A percentile compares a stretch with the other conserved stretches of the same genome.
Conservation (phyloP, 2,113 vertebrate species). For the Ctenomys sociabilis region DNA sequence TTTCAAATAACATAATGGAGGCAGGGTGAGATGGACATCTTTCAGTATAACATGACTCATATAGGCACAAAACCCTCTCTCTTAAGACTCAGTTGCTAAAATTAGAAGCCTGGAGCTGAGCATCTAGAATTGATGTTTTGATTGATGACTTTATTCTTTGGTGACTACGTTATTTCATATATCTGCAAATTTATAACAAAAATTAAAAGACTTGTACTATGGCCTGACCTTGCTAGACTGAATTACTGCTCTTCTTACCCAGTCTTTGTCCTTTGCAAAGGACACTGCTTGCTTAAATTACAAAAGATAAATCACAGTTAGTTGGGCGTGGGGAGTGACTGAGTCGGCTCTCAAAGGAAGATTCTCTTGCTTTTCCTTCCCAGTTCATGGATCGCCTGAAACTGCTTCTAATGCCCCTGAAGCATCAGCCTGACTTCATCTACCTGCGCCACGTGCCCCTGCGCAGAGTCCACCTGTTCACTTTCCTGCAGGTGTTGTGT, state of each 20-base stretch:
- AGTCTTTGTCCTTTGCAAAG: background rate
- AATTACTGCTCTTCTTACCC: background rate
- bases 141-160: background rate
- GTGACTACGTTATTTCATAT: background rate
- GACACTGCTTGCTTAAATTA: background rate
- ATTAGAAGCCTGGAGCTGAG: background rate
- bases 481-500: conserved; percentile 96
- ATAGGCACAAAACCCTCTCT: background rate
- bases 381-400: conserved; percentile 99
- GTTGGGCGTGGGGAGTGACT: background rate
- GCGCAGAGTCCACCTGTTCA: conserved; percentile 97
- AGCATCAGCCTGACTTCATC: conserved; percentile 98
- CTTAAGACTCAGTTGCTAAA: background rate
- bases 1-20: background rate
- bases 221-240: background rate
- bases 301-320: background rate
- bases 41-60: background rate
- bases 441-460: conserved; percentile 97
- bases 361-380: background rate
- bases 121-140: conserved; percentile 29
- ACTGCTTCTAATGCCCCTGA: conserved; percentile 97
- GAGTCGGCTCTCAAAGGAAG: background rate
- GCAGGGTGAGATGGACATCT: background rate
- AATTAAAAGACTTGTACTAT: background rate
- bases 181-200: background rate